Evolutionary conservation across 2,797 vertebrate species (phyloP).

Genomic region (Dallia pectoralis): DNA sequence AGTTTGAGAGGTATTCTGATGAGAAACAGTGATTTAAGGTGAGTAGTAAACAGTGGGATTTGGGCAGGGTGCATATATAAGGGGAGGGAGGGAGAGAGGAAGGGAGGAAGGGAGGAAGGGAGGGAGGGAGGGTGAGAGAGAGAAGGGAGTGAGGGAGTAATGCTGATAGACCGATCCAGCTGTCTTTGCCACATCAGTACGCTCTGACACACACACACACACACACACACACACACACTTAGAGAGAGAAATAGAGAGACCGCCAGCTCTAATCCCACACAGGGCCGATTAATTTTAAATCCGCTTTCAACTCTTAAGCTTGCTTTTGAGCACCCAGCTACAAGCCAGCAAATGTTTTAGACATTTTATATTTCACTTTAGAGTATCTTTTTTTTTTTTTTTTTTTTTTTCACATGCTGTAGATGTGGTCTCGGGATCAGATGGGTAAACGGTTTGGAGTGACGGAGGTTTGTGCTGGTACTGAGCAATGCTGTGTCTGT

Average conservation of each 20-base stretch:
- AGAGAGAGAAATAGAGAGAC: constrained; percentile 24
- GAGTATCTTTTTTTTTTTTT: constrained; percentile 1
- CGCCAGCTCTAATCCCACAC: constrained; percentile 67
- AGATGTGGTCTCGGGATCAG: background rate
- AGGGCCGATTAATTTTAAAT: constrained; percentile 75
- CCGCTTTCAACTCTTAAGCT: constrained; percentile 70
- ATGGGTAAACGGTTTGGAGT: background rate
- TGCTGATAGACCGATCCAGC: constrained; percentile 36
- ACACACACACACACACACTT: constrained; percentile 44
- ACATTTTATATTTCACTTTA: constrained; percentile 36
- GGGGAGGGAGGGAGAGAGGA: background rate
- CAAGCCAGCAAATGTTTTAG: constrained; percentile 31
- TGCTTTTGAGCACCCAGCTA: constrained; percentile 61
- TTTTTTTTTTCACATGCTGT: background rate
- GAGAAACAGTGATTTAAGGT: background rate
- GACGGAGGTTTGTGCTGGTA: background rate
- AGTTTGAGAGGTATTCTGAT: constrained; percentile 3
- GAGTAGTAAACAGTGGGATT: background rate
- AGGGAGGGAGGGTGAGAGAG: background rate
- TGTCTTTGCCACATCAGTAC: constrained; percentile 43
- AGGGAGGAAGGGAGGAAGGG: background rate
- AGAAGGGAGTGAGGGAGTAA: constrained; percentile 14
- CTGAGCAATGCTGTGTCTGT: background rate
- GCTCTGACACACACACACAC: background rate
- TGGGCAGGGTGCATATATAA: background rate